phyloP scores from a whole-genome alignment of 1,140 invertebrate species.

The Orussus abietinus region DNA sequence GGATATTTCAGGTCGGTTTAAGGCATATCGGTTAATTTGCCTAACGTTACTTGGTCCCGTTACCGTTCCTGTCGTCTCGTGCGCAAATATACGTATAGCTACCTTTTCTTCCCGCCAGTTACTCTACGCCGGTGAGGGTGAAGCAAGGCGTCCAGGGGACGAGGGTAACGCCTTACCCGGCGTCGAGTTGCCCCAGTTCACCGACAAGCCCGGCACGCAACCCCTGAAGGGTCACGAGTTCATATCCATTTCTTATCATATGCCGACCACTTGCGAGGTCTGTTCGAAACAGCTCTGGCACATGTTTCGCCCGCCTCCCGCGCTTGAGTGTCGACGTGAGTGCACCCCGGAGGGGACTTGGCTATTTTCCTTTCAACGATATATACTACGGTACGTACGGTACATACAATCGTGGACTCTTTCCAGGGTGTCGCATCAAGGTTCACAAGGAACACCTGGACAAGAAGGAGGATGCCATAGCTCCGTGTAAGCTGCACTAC shows the following conservation, averaged over 20 bases:
- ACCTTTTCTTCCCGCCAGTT: too few species aligned
- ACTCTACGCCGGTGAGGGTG: constrained; percentile 90
- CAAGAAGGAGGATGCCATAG: constrained; percentile 77
- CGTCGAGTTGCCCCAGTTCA: constrained; percentile 47
- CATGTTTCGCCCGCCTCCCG: constrained; percentile 93
- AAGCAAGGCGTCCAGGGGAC: constrained; percentile 81
- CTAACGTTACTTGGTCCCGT: constrained; percentile 6
- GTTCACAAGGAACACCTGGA: constrained; percentile 93
- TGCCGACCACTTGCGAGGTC: constrained; percentile 96
- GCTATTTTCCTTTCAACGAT: background rate
- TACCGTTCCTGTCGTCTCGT: too few species aligned
- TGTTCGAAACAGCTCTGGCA: constrained; percentile 96
- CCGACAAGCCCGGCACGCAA: constrained; percentile 74
- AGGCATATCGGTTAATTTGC: background rate
- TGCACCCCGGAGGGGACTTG: constrained; percentile 20
- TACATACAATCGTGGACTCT: constrained; percentile 14
- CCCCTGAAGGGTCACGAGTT: constrained; percentile 95
- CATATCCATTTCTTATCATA: constrained; percentile 93
- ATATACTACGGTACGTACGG: too few species aligned
- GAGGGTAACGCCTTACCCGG: constrained; percentile 50
- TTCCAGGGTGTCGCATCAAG: constrained; percentile 90
- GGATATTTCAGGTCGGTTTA: constrained; percentile 85
- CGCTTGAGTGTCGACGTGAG: constrained; percentile 91
- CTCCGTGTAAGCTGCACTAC: constrained; percentile 89
- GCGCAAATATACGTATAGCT: too few species aligned